These are phyloP conservation scores for Porites divaricata DNA, from an alignment of 92 coral and sea anemone species.

Conservation along the genomic window DNA sequence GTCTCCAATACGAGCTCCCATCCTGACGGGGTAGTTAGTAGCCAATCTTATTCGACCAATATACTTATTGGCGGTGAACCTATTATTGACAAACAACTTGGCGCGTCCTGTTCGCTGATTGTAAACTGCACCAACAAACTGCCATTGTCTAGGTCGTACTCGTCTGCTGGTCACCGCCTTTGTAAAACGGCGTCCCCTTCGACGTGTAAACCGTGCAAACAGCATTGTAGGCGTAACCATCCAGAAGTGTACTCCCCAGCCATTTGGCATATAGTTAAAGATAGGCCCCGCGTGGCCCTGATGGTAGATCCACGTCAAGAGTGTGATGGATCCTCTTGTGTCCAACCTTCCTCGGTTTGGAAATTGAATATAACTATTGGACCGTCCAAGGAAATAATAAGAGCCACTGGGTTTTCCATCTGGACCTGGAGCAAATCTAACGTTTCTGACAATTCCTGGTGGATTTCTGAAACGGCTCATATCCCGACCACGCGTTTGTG, in stretches of 20 bases:
- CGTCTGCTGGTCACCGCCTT: not conserved
- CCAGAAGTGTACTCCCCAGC: not conserved
- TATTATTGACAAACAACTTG: slow-evolving; percentile 36
- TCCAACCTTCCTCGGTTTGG: slow-evolving; percentile 57
- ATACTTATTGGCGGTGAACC: slow-evolving; percentile 27
- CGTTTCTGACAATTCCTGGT: slow-evolving; percentile 47
- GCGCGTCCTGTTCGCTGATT: slow-evolving; percentile 45
- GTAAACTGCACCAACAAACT: slow-evolving; percentile 52
- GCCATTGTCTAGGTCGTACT: slow-evolving; percentile 38
- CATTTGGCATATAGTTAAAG: slow-evolving; percentile 6
- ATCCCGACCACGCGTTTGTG: slow-evolving; percentile 50
- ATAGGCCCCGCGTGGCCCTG: not conserved
- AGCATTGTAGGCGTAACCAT: not conserved
- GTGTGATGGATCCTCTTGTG: not conserved
- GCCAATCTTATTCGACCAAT: slow-evolving; percentile 50
- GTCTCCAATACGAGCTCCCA: slow-evolving; percentile 19
- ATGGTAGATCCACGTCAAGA: not conserved
- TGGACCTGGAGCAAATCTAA: slow-evolving; percentile 60
- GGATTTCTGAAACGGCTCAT: slow-evolving; percentile 65
- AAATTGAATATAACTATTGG: slow-evolving; percentile 65
- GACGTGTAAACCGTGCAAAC: not conserved
- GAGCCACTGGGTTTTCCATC: slow-evolving; percentile 54
- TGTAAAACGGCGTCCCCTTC: not conserved
- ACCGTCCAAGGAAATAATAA: slow-evolving; percentile 56
- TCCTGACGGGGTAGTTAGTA: slow-evolving; percentile 47